Evolutionary conservation across 1,140 invertebrate genomes (phyloP), one percentile per base, ranked within the genome.

Genomic region (Ceratina australensis): DNA sequence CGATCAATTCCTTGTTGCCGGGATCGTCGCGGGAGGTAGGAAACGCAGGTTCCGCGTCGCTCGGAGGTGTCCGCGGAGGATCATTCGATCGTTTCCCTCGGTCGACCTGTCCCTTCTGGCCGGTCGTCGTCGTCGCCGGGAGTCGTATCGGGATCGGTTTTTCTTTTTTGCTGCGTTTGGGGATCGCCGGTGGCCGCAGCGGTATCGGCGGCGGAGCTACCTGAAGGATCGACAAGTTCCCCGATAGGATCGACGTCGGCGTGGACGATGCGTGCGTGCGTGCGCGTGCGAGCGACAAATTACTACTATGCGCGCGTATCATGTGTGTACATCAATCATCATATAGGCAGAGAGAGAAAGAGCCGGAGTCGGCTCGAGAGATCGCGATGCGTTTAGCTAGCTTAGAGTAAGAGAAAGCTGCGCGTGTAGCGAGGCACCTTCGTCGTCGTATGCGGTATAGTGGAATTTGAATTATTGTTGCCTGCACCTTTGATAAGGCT

Each of bases 121-220:
- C 77, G 5, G 33, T 42, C 33, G 33, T 33, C 28, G 28, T 33
- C 28, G 28, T 42, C 18, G 72, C 57, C 52, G 68, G 12, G 0
- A 54, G n/a, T 49, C 79, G 80, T 50, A 86, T 73, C 74, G 83
- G 68, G 72, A 87, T 86, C 52, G 85, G 86, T 83, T 86, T 90
- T 87, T 91, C 92, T 79, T 90, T 93, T 74, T 92, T 93, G 73
- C 67, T 89, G 60, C 93, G 84, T 65, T 93, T 92, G 13, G 93
- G 92, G 26, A 93, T 92, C 7, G 92, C 90, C 20, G 92, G 91
- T 10, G 91, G 89, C 68, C 92, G 86, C 83, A 91, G 79, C 47
- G 93, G 93, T 67, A 93, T 90, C 66, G 93, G 93, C 26, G 93
- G 92, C 20, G 93, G 92, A 72, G 88, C 86, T 67, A 90, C 86